A percentile compares a stretch with the other conserved stretches of the same genome.
phyloP scores from a whole-genome alignment of 2,888 invertebrate species.

The Stenurella melanura region DNA sequence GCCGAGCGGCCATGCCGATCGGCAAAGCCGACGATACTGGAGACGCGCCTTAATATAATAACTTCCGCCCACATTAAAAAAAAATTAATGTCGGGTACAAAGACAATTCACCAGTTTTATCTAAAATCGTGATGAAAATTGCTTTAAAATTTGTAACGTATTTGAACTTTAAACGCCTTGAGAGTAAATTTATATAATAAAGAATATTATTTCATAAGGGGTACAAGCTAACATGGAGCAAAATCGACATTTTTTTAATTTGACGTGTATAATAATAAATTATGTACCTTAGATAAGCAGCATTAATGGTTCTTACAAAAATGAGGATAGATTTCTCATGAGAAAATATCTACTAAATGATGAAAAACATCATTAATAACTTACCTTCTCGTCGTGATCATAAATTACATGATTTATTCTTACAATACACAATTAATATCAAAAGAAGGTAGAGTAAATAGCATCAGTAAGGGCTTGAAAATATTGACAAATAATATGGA shows the following conservation, averaged over 20 bases:
- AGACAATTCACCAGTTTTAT: too few species aligned
- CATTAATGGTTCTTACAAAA: background rate
- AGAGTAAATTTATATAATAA: background rate
- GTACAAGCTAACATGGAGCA: background rate
- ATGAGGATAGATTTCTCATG: slow-evolving; percentile 9
- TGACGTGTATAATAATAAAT: background rate
- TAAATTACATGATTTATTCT: slow-evolving; percentile 32
- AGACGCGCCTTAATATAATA: too few species aligned
- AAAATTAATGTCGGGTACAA: too few species aligned
- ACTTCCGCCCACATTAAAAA: too few species aligned
- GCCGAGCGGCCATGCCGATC: too few species aligned
- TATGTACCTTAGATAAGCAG: background rate
- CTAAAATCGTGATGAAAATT: too few species aligned
- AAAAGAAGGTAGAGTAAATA: slow-evolving; percentile 1
- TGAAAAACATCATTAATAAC: slow-evolving; percentile 27
- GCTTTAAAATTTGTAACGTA: too few species aligned
- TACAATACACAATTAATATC: slow-evolving; percentile 15
- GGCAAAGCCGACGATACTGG: too few species aligned
- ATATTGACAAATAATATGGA: background rate
- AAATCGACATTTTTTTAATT: background rate
- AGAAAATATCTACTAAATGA: slow-evolving; percentile 14
- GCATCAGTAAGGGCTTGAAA: background rate
- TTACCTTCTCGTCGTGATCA: slow-evolving; percentile 12
- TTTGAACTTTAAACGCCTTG: background rate
- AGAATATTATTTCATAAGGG: background rate